phyloP scores from a whole-genome alignment of 2,888 invertebrate genomes.

The Microplitis deprimator region DNA sequence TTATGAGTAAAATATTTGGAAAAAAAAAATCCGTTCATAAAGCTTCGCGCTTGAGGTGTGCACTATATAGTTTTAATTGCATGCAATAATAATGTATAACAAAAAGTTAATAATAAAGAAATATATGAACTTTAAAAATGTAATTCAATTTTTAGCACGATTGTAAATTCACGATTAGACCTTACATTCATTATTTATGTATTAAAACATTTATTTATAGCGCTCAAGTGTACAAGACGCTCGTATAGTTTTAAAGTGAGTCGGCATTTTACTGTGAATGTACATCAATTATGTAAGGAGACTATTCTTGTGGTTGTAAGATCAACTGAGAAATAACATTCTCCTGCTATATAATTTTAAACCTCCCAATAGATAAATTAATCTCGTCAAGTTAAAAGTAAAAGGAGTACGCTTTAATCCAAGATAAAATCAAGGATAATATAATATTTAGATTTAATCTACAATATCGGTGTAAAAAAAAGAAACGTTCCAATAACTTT shows the following conservation, averaged over 20 bases:
- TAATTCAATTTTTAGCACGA: neutral
- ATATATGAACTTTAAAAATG: neutral
- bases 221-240: conserved; percentile 26
- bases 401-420: conserved; percentile 11
- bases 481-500: conserved; percentile 17
- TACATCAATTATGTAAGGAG: conserved; percentile 52
- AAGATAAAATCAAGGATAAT: neutral
- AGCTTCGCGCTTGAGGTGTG: no score
- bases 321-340: conserved; percentile 23
- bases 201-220: conserved; percentile 36
- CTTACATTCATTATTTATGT: conserved; percentile 34
- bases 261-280: conserved; percentile 48
- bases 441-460: conserved; percentile 4
- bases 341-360: neutral
- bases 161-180: conserved; percentile 35
- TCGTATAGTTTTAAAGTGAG: conserved; percentile 45
- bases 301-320: conserved; percentile 14
- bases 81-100: neutral
- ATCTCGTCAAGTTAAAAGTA: conserved; percentile 42
- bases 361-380: conserved; percentile 46
- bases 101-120: conserved; percentile 9
- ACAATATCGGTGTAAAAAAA: neutral
- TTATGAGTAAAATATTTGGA: no score
- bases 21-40: no score
- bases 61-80: neutral